These are phyloP conservation scores for Siniperca obscura DNA, from an alignment of 2,797 vertebrate species.

Conservation along the genomic window DNA sequence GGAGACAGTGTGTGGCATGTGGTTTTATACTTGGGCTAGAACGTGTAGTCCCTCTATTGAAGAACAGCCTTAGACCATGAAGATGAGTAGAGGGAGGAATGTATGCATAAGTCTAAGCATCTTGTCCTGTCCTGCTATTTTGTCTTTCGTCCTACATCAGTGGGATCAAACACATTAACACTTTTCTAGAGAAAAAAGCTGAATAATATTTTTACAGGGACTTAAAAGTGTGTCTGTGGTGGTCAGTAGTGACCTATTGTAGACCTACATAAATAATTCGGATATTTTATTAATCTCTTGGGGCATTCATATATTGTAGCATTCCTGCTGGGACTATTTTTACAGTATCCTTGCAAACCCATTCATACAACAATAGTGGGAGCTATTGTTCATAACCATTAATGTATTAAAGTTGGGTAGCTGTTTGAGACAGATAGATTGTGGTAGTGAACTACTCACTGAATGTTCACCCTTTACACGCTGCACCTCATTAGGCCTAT, in stretches of 20 bases:
- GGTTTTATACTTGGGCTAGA: conserved; percentile 65
- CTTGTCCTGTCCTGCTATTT: background rate
- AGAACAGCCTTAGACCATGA: conserved; percentile 51
- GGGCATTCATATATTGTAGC: background rate
- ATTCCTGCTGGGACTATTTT: background rate
- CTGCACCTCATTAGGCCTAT: conserved; percentile 1
- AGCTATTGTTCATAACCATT: conserved; percentile 27
- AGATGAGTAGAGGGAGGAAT: conserved; percentile 47
- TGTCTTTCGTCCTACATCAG: background rate
- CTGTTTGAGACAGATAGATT: conserved; percentile 14
- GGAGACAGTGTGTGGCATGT: conserved; percentile 83
- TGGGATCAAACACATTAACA: background rate
- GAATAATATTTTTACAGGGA: background rate
- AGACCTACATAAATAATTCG: conserved; percentile 1
- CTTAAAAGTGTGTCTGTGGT: background rate
- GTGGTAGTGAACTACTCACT: conserved; percentile 11
- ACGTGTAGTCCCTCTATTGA: conserved; percentile 59
- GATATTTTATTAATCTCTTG: conserved; percentile 15
- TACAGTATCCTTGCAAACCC: background rate
- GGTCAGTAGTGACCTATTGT: background rate
- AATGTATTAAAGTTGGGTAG: conserved; percentile 21
- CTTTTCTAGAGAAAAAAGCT: background rate
- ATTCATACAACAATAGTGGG: conserved; percentile 12
- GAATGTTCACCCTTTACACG: conserved; percentile 13
- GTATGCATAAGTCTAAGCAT: background rate